A percentile compares a stretch with the other conserved stretches of the same genome.
Conservation (phyloP, 2,797 vertebrate species). For the Rhabdophis nuchalis region DNA sequence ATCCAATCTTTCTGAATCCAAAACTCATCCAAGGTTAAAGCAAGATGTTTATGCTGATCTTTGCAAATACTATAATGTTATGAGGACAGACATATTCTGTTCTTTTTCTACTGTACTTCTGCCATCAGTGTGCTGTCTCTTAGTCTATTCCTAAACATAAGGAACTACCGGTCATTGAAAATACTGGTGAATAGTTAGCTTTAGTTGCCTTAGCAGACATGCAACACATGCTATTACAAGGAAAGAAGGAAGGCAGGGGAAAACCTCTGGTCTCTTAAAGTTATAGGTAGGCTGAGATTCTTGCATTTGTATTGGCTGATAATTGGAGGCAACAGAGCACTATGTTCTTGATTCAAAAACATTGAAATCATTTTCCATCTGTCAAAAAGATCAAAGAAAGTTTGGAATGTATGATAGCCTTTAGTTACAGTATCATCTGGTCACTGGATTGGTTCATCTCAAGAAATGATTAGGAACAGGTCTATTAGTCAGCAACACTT, state of each 20-base stretch:
- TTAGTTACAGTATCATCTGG: not conserved
- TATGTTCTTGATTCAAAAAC: not conserved
- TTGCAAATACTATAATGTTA: not conserved
- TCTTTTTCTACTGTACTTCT: not conserved
- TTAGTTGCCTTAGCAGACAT: too few species aligned
- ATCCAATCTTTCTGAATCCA: not conserved
- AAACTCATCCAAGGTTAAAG: not conserved
- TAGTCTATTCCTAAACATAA: not conserved
- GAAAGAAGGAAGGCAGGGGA: too few species aligned
- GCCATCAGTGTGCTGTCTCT: not conserved
- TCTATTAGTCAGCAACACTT: slow-evolving; percentile 43
- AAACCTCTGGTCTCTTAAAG: not conserved
- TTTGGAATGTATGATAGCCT: not conserved
- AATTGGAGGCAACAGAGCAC: not conserved
- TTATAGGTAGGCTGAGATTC: not conserved
- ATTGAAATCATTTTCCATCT: not conserved
- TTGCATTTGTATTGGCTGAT: not conserved
- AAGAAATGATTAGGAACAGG: slow-evolving; percentile 17
- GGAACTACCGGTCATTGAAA: too few species aligned
- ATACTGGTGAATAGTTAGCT: too few species aligned
- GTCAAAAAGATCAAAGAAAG: not conserved
- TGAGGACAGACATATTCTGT: not conserved
- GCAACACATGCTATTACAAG: too few species aligned
- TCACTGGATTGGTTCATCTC: not conserved
- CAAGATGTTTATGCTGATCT: not conserved